Percentiles rank a stretch among this genome's conserved stretches.
These are phyloP conservation scores for Ranitomeya variabilis DNA, from an alignment of 2,113 vertebrate species.

Conservation along the genomic window DNA sequence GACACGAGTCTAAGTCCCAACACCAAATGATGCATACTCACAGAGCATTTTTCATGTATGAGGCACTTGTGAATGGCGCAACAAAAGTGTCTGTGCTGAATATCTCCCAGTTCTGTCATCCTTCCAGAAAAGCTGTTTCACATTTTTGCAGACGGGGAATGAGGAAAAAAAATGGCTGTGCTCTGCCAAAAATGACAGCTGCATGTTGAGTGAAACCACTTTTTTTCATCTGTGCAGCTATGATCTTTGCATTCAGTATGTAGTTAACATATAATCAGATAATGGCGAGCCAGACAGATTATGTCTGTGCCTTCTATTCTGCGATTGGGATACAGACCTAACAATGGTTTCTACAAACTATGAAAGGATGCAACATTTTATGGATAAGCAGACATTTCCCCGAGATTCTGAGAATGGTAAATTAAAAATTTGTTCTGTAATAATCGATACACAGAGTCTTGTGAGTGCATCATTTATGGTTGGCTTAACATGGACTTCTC, in stretches of 20 bases:
- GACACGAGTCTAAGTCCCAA: background rate
- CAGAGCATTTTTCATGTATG: constrained; percentile 47
- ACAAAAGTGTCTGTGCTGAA: constrained; percentile 29
- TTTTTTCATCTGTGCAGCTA: constrained; percentile 34
- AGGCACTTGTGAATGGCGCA: constrained; percentile 47
- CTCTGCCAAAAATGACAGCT: constrained; percentile 52
- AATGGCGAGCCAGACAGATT: constrained; percentile 6
- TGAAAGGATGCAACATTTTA: background rate
- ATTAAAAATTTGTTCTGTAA: too few species aligned
- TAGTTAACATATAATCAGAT: constrained; percentile 43
- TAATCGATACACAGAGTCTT: background rate
- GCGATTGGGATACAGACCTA: background rate
- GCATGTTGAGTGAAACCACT: constrained; percentile 20
- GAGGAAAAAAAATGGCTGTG: constrained; percentile 18
- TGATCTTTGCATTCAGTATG: constrained; percentile 40
- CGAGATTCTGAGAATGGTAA: background rate
- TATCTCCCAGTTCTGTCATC: constrained; percentile 42
- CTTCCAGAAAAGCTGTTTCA: constrained; percentile 42
- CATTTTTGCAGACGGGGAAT: constrained; percentile 37
- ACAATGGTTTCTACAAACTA: background rate
- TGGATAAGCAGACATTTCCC: background rate
- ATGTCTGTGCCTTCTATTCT: background rate
- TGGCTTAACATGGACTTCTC: background rate
- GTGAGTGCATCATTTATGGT: background rate
- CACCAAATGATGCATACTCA: background rate